Conservation (phyloP, 2,797 vertebrate genomes). For the Xenentodon cancila region DNA sequence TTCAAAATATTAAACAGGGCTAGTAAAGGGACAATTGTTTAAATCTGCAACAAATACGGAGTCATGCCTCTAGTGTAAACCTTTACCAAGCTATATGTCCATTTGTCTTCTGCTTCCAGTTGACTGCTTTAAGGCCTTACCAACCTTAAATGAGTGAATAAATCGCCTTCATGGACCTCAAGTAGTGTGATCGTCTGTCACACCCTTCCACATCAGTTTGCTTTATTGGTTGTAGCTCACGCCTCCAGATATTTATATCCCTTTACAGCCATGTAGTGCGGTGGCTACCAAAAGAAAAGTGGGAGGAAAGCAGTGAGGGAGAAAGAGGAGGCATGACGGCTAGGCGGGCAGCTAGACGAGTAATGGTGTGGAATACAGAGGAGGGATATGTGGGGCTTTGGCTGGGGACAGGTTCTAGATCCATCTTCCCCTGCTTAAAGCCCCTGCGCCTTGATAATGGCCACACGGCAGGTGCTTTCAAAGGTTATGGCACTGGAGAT, state of each 20-base stretch:
- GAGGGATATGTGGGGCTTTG: constrained; percentile 69
- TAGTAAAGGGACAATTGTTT: constrained; percentile 1
- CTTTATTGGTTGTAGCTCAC: constrained; percentile 75
- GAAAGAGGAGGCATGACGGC: constrained; percentile 44
- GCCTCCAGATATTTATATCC: constrained; percentile 79
- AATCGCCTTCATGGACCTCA: constrained; percentile 68
- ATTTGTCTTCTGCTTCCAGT: constrained; percentile 63
- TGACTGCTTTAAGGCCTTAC: constrained; percentile 60
- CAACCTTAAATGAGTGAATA: constrained; percentile 69
- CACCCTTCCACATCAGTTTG: constrained; percentile 71
- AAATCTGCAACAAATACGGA: constrained; percentile 23
- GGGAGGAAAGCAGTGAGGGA: constrained; percentile 43
- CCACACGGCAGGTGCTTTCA: constrained; percentile 69
- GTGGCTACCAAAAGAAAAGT: constrained; percentile 56
- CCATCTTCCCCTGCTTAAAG: constrained; percentile 78
- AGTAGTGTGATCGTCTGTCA: constrained; percentile 75
- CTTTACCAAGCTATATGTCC: constrained; percentile 34
- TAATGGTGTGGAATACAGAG: constrained; percentile 77
- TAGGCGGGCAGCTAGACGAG: constrained; percentile 53
- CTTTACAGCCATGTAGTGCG: constrained; percentile 59
- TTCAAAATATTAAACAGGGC: constrained; percentile 8
- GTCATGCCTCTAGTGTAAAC: constrained; percentile 19
- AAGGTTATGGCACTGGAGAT: constrained; percentile 76
- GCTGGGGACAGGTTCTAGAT: constrained; percentile 68
- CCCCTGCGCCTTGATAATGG: constrained; percentile 75